These are phyloP conservation scores for Morus bassanus DNA, from an alignment of 2,797 vertebrate species.

Conservation along the genomic window DNA sequence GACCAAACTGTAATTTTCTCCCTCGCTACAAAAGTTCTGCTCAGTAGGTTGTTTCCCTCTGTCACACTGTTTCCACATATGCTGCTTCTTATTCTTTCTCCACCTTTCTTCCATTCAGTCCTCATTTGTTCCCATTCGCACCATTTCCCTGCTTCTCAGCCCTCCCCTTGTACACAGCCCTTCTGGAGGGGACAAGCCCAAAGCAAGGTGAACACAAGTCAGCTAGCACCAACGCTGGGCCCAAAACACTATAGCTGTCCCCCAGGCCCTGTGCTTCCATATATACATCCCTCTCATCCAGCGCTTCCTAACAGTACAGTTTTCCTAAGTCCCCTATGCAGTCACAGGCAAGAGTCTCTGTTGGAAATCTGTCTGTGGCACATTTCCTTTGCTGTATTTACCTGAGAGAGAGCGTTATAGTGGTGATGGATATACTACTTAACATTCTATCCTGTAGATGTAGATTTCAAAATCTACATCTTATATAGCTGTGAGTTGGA, in stretches of 20 bases:
- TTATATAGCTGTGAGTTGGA: background rate
- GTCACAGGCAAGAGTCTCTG: background rate
- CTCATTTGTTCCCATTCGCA: background rate
- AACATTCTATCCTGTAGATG: background rate
- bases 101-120: background rate
- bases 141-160: background rate
- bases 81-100: background rate
- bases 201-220: background rate
- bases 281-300: background rate
- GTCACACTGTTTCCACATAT: background rate
- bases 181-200: background rate
- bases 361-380: background rate
- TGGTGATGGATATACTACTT: background rate
- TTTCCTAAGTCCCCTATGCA: background rate
- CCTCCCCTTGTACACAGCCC: background rate
- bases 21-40: background rate
- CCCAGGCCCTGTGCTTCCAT: background rate
- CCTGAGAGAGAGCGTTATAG: background rate
- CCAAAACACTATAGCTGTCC: background rate
- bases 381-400: background rate
- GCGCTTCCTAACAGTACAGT: background rate
- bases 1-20: background rate
- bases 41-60: background rate
- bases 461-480: background rate
- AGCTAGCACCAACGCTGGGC: background rate